Evolutionary conservation across 2,888 invertebrate genomes (phyloP).

Genomic region (Pachydiplax longipennis): DNA sequence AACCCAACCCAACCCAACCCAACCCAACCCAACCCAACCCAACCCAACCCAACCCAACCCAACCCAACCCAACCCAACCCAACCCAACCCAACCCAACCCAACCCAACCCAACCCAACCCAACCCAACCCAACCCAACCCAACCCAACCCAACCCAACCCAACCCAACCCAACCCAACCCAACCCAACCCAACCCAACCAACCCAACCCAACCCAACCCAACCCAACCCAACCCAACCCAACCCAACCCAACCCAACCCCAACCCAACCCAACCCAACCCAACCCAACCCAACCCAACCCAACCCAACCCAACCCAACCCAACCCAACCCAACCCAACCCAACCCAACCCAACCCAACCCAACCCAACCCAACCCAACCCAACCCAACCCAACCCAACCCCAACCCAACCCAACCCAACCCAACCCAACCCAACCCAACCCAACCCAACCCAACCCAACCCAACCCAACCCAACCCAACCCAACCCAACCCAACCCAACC

Average conservation of each 20-base stretch:
- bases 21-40: constrained; percentile 1
- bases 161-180: constrained; percentile 1
- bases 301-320: constrained; percentile 1
- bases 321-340: constrained; percentile 1
- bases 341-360: constrained; percentile 1
- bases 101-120: constrained; percentile 1
- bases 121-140: constrained; percentile 1
- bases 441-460: constrained; percentile 1
- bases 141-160: constrained; percentile 1
- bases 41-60: constrained; percentile 1
- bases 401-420: too few species aligned
- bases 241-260: constrained; percentile 1
- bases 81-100: constrained; percentile 1
- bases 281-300: constrained; percentile 1
- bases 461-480: not conserved
- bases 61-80: constrained; percentile 1
- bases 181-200: too few species aligned
- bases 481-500: not conserved
- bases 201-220: constrained; percentile 1
- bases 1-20: constrained; percentile 1
- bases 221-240: constrained; percentile 1
- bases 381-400: constrained; percentile 1
- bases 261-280: constrained; percentile 1
- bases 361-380: constrained; percentile 1
- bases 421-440: constrained; percentile 1